phyloP scores from a whole-genome alignment of 1,140 invertebrate species.

The Coelopa frigida region DNA sequence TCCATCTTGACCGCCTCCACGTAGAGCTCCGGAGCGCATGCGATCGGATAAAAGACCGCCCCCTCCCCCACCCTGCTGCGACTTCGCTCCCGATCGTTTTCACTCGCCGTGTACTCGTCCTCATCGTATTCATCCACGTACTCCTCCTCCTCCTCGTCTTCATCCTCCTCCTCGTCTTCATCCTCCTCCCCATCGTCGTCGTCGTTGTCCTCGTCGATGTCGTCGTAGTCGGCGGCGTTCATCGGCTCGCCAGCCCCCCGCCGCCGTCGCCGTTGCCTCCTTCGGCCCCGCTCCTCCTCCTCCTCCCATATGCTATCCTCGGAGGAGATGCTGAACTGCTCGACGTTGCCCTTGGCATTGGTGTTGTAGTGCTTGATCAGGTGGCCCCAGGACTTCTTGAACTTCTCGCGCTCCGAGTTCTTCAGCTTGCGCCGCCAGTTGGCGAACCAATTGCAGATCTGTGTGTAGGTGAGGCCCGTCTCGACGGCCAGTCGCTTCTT shows the following conservation, averaged over 20 bases:
- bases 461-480: constrained; percentile 63
- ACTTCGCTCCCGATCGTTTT: too few species aligned
- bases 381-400: constrained; percentile 61
- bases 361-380: constrained; percentile 65
- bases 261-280: background rate
- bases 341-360: constrained; percentile 62
- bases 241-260: constrained; percentile 5
- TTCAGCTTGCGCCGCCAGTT: constrained; percentile 67
- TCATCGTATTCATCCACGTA: too few species aligned
- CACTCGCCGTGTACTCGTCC: too few species aligned
- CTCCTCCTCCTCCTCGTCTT: too few species aligned
- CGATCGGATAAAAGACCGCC: too few species aligned
- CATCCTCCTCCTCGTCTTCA: too few species aligned
- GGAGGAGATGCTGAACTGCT: constrained; percentile 66
- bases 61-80: too few species aligned
- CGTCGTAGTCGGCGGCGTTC: constrained; percentile 13
- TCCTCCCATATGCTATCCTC: constrained; percentile 68
- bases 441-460: constrained; percentile 73
- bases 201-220: constrained; percentile 19
- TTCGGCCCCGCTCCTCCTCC: constrained; percentile 30
- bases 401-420: constrained; percentile 57
- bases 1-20: background rate
- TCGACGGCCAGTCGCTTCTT: constrained; percentile 60
- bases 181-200: constrained; percentile 19
- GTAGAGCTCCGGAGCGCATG: too few species aligned